Evolutionary conservation across 2,113 vertebrate species (phyloP).

Genomic region (Mobula birostris): DNA sequence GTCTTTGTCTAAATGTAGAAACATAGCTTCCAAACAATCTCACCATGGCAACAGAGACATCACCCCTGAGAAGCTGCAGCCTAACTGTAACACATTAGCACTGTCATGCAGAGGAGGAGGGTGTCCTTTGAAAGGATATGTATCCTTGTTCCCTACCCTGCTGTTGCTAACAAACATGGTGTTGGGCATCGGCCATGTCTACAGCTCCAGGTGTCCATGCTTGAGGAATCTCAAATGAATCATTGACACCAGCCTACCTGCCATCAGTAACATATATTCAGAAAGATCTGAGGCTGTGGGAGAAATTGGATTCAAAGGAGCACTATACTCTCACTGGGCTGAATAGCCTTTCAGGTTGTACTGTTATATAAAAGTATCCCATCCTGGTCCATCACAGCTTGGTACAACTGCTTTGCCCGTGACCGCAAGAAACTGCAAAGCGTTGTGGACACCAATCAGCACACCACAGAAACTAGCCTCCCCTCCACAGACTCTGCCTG

Average conservation of each 20-base stretch:
- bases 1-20: neutral
- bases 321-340: neutral
- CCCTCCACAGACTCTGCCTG: too few species aligned
- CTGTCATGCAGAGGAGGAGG: neutral
- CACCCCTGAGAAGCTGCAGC: neutral
- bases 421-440: too few species aligned
- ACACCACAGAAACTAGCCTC: too few species aligned
- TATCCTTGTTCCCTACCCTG: neutral
- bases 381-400: too few species aligned
- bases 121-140: conserved; percentile 1
- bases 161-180: neutral
- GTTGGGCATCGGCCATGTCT: neutral
- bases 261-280: too few species aligned
- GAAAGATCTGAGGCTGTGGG: neutral
- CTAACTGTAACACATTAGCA: conserved; percentile 14
- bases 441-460: too few species aligned
- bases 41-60: conserved; percentile 11
- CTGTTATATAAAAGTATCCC: too few species aligned
- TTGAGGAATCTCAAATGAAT: neutral
- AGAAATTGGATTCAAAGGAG: neutral
- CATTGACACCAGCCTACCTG: neutral
- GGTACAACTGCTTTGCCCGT: too few species aligned
- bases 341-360: neutral
- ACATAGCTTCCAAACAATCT: neutral
- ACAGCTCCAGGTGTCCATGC: neutral